Evolutionary conservation across 2,888 invertebrate genomes (phyloP).

Genomic region (Drosophila subquinaria): DNA sequence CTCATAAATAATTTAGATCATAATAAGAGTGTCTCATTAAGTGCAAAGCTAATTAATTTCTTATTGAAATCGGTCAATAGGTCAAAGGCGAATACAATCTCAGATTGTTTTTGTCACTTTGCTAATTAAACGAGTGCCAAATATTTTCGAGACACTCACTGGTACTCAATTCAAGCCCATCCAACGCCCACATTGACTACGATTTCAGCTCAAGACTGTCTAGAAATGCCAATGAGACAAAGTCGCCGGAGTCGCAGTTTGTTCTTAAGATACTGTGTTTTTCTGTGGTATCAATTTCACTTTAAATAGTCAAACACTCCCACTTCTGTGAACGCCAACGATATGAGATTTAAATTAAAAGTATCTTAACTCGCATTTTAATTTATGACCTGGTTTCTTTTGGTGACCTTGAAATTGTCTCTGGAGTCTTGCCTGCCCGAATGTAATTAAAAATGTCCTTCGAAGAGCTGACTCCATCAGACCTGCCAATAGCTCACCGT

Average conservation of each 20-base stretch:
- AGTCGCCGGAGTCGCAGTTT: slow-evolving; percentile 18
- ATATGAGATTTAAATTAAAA: slow-evolving; percentile 43
- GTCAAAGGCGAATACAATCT: slow-evolving; percentile 39
- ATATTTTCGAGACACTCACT: not conserved
- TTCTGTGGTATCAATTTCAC: slow-evolving; percentile 42
- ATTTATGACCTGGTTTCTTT: slow-evolving; percentile 12
- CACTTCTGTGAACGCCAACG: slow-evolving; percentile 53
- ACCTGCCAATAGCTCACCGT: not conserved
- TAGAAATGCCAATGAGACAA: slow-evolving; percentile 36
- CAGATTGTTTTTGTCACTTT: slow-evolving; percentile 58
- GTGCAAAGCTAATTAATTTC: not conserved
- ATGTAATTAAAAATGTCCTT: slow-evolving; percentile 61
- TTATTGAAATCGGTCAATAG: slow-evolving; percentile 11
- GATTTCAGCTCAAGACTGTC: slow-evolving; percentile 8
- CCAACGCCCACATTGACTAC: not conserved
- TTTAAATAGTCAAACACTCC: slow-evolving; percentile 40
- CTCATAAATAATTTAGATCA: not conserved
- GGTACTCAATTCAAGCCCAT: not conserved
- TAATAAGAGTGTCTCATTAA: slow-evolving; percentile 1
- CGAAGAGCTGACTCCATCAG: not conserved
- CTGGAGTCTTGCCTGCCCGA: slow-evolving; percentile 24
- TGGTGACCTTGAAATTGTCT: slow-evolving; percentile 29
- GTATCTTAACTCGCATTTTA: slow-evolving; percentile 18
- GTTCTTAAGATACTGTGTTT: not conserved
- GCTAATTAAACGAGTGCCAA: slow-evolving; percentile 52